Percentiles rank a stretch among this genome's conserved stretches.
phyloP scores from a whole-genome alignment of 2,888 invertebrate species.

The Sussaba pulchella region DNA sequence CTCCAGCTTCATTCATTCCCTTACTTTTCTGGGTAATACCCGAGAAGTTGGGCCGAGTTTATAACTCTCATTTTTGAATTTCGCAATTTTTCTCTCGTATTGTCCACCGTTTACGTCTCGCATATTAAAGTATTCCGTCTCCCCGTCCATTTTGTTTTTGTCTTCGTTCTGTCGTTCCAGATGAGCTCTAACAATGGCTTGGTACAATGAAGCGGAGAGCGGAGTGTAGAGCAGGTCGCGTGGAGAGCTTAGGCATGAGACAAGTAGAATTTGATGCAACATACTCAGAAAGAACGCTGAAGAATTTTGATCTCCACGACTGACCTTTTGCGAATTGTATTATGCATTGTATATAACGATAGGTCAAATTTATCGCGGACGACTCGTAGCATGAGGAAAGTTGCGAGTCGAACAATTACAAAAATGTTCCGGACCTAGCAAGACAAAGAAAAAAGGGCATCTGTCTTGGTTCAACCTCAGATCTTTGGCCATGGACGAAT shows the following conservation, averaged over 20 bases:
- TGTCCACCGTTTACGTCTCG: conserved; percentile 71
- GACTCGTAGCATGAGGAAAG: background rate
- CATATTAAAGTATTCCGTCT: conserved; percentile 70
- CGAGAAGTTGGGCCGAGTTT: background rate
- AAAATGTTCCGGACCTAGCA: no score
- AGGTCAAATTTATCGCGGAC: background rate
- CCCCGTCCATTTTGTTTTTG: conserved; percentile 8
- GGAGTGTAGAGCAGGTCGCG: background rate
- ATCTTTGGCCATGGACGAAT: no score
- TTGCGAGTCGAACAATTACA: no score
- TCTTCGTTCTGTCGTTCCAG: background rate
- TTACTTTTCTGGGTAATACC: conserved; percentile 9
- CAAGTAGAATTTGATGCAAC: background rate
- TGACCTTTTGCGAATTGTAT: background rate
- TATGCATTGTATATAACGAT: background rate
- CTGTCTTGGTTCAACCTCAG: no score
- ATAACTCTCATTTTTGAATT: conserved; percentile 16
- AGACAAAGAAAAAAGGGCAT: no score
- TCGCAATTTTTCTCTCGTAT: conserved; percentile 63
- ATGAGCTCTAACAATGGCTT: background rate
- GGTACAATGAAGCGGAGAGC: background rate
- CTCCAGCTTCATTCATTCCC: conserved; percentile 24
- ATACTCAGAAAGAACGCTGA: background rate
- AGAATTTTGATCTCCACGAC: background rate
- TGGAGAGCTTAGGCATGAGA: background rate